Percentiles rank a stretch among this genome's conserved stretches.
Conservation (phyloP, 1,140 invertebrate species). For the Campoletis sonorensis region DNA sequence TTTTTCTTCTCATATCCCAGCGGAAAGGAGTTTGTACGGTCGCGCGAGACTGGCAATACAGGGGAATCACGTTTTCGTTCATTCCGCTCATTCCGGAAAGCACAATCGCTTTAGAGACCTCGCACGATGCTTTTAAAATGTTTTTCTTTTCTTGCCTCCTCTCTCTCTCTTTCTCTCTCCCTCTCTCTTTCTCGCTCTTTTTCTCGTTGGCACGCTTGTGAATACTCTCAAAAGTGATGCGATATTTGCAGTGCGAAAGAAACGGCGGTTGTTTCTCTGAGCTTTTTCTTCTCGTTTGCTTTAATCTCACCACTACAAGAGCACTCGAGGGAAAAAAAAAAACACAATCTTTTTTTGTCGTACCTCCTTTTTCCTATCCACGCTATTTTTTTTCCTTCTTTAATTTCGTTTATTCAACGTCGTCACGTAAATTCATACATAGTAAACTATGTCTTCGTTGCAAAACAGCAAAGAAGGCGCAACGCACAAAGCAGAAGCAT, state of each 20-base stretch:
- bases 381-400: neutral
- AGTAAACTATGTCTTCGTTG: too few relatives aligned
- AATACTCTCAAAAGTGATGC: conserved; percentile 22
- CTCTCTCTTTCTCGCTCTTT: neutral
- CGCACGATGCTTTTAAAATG: conserved; percentile 17
- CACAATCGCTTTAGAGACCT: conserved; percentile 22
- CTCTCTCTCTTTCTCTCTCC: neutral
- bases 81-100: conserved; percentile 19
- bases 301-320: conserved; percentile 19
- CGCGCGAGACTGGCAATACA: conserved; percentile 18
- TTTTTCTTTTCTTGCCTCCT: neutral
- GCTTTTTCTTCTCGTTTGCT: conserved; percentile 6
- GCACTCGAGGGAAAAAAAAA: neutral
- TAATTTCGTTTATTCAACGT: conserved; percentile 5
- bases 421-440: neutral
- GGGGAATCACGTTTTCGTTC: conserved; percentile 21
- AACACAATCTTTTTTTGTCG: neutral
- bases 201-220: conserved; percentile 1
- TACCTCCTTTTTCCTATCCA: neutral
- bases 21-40: neutral
- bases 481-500: too few relatives aligned
- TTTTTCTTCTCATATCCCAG: neutral
- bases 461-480: too few relatives aligned
- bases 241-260: conserved; percentile 14
- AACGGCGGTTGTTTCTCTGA: conserved; percentile 3